Evolutionary conservation across 2,113 vertebrate genomes (phyloP).

Genomic region (Solea solea): DNA sequence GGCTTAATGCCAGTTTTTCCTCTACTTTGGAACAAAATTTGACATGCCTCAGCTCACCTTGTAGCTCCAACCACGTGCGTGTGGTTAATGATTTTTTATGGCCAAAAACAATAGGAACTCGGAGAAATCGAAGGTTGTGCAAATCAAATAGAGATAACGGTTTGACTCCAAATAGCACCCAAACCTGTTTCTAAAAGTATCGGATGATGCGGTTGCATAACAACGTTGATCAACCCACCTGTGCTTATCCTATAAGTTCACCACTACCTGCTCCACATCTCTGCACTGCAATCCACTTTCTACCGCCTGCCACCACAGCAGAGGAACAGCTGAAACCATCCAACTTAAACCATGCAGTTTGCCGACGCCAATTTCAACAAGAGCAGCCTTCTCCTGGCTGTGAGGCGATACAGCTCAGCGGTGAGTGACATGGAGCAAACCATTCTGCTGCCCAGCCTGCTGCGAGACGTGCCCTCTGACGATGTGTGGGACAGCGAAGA

Average conservation of each 20-base stretch:
- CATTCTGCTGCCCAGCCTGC: constrained; percentile 90
- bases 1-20: not conserved
- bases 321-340: constrained; percentile 27
- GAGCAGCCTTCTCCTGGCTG: constrained; percentile 70
- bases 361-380: constrained; percentile 42
- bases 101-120: constrained; percentile 6
- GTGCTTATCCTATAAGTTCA: constrained; percentile 60
- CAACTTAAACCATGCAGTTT: constrained; percentile 73
- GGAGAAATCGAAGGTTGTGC: constrained; percentile 41
- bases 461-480: constrained; percentile 81
- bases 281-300: constrained; percentile 58
- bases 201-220: constrained; percentile 57
- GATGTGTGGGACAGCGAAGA: constrained; percentile 32
- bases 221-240: constrained; percentile 21
- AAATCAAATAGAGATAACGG: constrained; percentile 74
- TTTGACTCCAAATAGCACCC: constrained; percentile 59
- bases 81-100: constrained; percentile 43
- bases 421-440: constrained; percentile 90
- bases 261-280: not conserved
- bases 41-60: not conserved
- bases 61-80: not conserved
- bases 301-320: constrained; percentile 30
- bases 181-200: constrained; percentile 37
- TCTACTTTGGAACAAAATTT: not conserved
- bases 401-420: constrained; percentile 83